Evolutionary conservation across 2,113 vertebrate species (phyloP), one percentile per base, ranked within the genome.

Genomic region (Australoheros scitulus): DNA sequence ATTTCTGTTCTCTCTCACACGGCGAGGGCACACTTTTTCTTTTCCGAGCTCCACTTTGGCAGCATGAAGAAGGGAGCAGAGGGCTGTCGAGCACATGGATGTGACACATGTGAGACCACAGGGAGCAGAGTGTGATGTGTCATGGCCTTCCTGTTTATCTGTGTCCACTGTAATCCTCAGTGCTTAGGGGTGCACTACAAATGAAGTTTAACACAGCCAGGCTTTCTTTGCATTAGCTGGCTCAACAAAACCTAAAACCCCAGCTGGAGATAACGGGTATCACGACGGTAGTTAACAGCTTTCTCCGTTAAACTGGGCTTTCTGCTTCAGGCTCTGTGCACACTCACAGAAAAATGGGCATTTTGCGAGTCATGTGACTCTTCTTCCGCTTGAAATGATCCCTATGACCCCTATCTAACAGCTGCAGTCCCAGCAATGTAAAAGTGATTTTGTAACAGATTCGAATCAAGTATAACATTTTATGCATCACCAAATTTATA

Each of bases 1-100:
- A 85, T 89, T 84, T 82, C 83, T 85, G 36, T 61, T 77, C 58
- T 85, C 76, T 68, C 68, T 58, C 68, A 61, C 36, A 47, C 61
- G 38, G n/a, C 4, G 18, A 52, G 36, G 50, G 20, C 55, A 68
- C 70, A 76, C 7, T 36, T 84, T 81, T 5, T 22, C 15, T 47
- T 6, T 29, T 26, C 55, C 5, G 5, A 81, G 22, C 61, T 80
- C n/a, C 32, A 34, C 57, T 52, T 22, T 36, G 26, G 36, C 11
- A 56, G 26, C 52, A 34, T 2, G 18, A 18, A 79, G 14, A 61
- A 60, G 41, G 56, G 86, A 11, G 38, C 34, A 17, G 63, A 64
- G 13, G 14, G 15, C 22, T 5, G 7, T 61, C 41, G 3, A 63
- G 26, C 50, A 38, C 60, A 64, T 2, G 1, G 36, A 26, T 41